Conservation (phyloP, 2,888 invertebrate genomes). For the Diachrysia chrysitis region DNA sequence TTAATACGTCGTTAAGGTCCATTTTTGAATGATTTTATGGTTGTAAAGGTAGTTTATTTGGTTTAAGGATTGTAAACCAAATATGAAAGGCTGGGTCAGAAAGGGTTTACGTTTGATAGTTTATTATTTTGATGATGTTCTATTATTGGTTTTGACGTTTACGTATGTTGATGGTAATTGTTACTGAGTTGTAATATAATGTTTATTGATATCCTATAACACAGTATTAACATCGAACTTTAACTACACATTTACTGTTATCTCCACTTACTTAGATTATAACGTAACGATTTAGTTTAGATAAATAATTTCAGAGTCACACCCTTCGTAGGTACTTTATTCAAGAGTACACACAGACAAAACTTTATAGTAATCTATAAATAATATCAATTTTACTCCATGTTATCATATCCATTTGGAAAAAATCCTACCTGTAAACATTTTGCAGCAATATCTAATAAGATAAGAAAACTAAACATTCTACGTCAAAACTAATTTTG, state of each 20-base stretch:
- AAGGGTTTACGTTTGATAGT: constrained; percentile 64
- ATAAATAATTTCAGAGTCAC: too few species aligned
- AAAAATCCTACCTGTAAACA: neutral
- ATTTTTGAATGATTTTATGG: constrained; percentile 24
- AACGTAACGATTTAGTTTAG: too few species aligned
- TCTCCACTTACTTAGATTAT: too few species aligned
- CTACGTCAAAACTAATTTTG: too few species aligned
- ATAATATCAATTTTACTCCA: too few species aligned
- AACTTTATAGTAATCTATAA: too few species aligned
- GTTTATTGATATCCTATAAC: constrained; percentile 21
- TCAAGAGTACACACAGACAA: too few species aligned
- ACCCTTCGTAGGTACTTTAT: too few species aligned
- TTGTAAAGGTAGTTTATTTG: constrained; percentile 29
- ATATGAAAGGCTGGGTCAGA: constrained; percentile 69
- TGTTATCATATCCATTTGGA: too few species aligned
- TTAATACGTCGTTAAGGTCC: constrained; percentile 34
- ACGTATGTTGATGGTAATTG: constrained; percentile 50
- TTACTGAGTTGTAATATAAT: constrained; percentile 47
- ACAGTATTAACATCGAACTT: neutral
- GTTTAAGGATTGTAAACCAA: constrained; percentile 66
- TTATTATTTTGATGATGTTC: constrained; percentile 61
- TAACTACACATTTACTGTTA: too few species aligned
- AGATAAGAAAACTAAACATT: too few species aligned
- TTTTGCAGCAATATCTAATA: neutral
- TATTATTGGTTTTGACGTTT: constrained; percentile 62